Conservation (phyloP, 1,140 invertebrate species). For the Chionoecetes opilio region DNA sequence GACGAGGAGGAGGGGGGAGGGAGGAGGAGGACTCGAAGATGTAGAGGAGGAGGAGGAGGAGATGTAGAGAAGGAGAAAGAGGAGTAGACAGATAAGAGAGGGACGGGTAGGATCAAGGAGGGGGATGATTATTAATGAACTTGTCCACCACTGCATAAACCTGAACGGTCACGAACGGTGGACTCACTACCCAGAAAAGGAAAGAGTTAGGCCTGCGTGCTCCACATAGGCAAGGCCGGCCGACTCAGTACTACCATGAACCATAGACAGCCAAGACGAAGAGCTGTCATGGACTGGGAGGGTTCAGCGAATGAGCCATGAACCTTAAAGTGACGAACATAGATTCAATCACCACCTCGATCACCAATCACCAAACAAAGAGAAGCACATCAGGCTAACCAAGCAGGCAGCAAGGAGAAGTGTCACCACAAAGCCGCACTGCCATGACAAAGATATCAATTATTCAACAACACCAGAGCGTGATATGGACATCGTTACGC, state of each 20-base stretch:
- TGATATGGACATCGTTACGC: neutral
- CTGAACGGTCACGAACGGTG: neutral
- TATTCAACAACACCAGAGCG: neutral
- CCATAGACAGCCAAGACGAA: slow-evolving; percentile 22
- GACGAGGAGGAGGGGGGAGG: slow-evolving; percentile 49
- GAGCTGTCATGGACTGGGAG: neutral
- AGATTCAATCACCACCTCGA: neutral
- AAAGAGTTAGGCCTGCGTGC: neutral
- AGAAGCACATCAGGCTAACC: neutral
- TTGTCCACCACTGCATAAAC: neutral
- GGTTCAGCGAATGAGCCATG: slow-evolving; percentile 25
- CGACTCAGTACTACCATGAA: neutral
- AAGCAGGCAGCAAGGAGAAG: neutral
- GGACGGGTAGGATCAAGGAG: neutral
- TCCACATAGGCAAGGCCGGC: neutral
- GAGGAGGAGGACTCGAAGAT: no score
- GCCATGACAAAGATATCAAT: neutral
- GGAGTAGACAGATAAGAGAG: neutral
- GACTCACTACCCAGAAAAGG: neutral
- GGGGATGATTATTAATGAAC: slow-evolving; percentile 36
- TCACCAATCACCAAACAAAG: neutral
- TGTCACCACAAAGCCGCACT: neutral
- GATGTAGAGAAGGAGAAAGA: slow-evolving; percentile 5
- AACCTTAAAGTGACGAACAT: neutral
- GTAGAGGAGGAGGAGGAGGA: slow-evolving; percentile 41